These are phyloP conservation scores for Tenthredo livida DNA, from an alignment of 2,888 invertebrate species.

Conservation along the genomic window DNA sequence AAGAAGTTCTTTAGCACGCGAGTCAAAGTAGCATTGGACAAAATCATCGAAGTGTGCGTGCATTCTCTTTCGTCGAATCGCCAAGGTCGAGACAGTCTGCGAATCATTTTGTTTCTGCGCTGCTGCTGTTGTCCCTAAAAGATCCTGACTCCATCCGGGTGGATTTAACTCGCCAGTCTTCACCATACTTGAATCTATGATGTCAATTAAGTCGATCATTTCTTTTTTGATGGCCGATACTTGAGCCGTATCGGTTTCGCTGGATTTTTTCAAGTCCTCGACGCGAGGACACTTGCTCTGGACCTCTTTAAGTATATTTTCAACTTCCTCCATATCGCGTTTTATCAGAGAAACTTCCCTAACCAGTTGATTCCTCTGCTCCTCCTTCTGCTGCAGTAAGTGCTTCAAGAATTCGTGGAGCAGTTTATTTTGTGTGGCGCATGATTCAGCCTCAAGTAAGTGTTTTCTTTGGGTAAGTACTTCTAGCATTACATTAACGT, in stretches of 20 bases:
- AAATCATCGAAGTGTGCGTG: conserved; percentile 94
- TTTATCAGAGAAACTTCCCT: conserved; percentile 88
- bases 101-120: conserved; percentile 66
- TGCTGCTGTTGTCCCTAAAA: conserved; percentile 63
- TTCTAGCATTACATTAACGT: conserved; percentile 91
- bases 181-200: conserved; percentile 79
- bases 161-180: conserved; percentile 67
- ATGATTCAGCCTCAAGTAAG: conserved; percentile 89
- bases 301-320: conserved; percentile 82
- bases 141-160: conserved; percentile 57
- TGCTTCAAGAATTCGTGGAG: conserved; percentile 91
- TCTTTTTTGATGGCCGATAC: conserved; percentile 81
- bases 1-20: conserved; percentile 86
- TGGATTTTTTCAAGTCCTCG: conserved; percentile 80
- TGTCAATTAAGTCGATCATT: conserved; percentile 81
- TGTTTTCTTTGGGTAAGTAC: conserved; percentile 89
- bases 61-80: conserved; percentile 87
- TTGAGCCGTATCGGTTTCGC: conserved; percentile 78
- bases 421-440: conserved; percentile 89
- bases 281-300: conserved; percentile 81
- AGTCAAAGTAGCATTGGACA: conserved; percentile 91
- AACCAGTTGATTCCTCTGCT: conserved; percentile 83
- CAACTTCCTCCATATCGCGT: conserved; percentile 86
- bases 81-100: conserved; percentile 79
- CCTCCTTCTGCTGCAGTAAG: conserved; percentile 86